Percentiles rank a stretch among this genome's conserved stretches.
phyloP scores from a whole-genome alignment of 2,888 invertebrate genomes.

The Aspidiotus rigidus region DNA sequence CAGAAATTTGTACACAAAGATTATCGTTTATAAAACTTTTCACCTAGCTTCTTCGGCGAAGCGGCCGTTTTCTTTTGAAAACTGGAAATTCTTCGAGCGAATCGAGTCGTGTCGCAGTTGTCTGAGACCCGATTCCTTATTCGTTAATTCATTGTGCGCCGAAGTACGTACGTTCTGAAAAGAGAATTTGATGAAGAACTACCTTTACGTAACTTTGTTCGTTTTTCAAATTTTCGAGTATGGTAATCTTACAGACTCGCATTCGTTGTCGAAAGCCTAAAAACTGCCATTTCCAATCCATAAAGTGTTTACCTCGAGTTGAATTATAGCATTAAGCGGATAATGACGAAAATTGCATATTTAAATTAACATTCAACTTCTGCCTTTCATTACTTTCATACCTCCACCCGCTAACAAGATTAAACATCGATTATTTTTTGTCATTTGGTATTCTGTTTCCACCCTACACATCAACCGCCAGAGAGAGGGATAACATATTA shows the following conservation, averaged over 20 bases:
- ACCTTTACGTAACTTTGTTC: constrained; percentile 26
- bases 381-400: not conserved
- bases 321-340: constrained; percentile 1
- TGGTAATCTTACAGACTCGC: constrained; percentile 21
- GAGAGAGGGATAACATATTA: too few species aligned
- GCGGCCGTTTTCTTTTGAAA: not conserved
- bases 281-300: constrained; percentile 27
- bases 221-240: constrained; percentile 13
- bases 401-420: too few species aligned
- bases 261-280: constrained; percentile 16
- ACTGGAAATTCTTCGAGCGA: not conserved
- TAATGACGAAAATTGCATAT: not conserved
- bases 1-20: constrained; percentile 14
- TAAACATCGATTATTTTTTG: too few species aligned
- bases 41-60: constrained; percentile 16
- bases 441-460: too few species aligned
- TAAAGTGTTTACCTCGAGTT: constrained; percentile 5
- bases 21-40: constrained; percentile 31
- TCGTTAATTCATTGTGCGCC: constrained; percentile 8
- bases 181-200: constrained; percentile 15
- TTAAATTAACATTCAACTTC: constrained; percentile 4
- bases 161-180: constrained; percentile 4
- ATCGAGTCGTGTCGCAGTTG: not conserved
- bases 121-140: not conserved
- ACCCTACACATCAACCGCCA: too few species aligned